Conservation (phyloP, 2,888 invertebrate genomes). For the Crocallis elinguaria region DNA sequence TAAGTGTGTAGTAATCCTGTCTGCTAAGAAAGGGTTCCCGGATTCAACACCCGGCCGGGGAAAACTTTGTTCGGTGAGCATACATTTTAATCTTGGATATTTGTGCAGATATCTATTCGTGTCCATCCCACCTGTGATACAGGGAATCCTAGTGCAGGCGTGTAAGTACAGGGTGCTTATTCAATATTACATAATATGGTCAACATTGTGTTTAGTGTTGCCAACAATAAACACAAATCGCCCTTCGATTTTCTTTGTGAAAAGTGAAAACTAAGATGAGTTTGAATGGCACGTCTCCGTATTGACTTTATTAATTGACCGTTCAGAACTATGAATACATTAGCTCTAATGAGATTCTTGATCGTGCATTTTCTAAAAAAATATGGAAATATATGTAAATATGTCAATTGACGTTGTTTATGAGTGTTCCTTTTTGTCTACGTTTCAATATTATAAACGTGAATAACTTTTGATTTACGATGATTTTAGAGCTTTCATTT, state of each 20-base stretch:
- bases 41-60: too few species aligned
- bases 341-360: conserved; percentile 15
- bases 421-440: conserved; percentile 29
- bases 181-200: too few species aligned
- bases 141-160: too few species aligned
- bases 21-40: too few species aligned
- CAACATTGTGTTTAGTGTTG: too few species aligned
- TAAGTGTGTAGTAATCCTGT: too few species aligned
- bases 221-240: too few species aligned
- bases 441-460: conserved; percentile 9
- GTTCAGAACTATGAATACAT: conserved; percentile 19
- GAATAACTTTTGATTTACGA: conserved; percentile 9
- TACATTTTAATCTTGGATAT: too few species aligned
- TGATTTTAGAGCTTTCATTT: neutral
- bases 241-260: neutral
- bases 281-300: neutral
- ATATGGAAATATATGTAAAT: conserved; percentile 37
- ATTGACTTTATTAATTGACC: conserved; percentile 23
- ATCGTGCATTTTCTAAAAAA: conserved; percentile 25
- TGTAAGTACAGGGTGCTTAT: too few species aligned
- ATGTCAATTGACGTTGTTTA: conserved; percentile 34
- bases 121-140: too few species aligned
- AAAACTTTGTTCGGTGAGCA: too few species aligned
- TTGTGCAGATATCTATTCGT: too few species aligned
- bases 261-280: neutral